Base-by-base conservation (phyloP, 2,113 vertebrate species). In the Spea bombifrons region DNA sequence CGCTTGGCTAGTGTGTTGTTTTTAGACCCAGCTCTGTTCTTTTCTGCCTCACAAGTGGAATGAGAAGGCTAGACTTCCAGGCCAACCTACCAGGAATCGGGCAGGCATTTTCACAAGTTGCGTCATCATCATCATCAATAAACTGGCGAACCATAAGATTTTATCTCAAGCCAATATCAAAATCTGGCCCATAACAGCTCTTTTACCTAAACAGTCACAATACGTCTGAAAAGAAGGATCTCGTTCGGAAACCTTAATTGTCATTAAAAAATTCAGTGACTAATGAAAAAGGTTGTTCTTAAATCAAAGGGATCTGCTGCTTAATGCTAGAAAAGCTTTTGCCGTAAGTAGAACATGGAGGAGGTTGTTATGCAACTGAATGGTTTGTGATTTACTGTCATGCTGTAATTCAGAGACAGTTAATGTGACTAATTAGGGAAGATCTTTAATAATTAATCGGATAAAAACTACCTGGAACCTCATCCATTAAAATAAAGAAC, bases 341-440 rank as follows among this genome's bases (percentile, higher is more conserved):
- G 8, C 61, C 16, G 61, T 13, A 64, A 16, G 16, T 13, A 64
- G 6, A 64, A 64, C 61, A 13, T n/a, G 15, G 59, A 61, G 59
- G 61, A 30, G 17, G 9, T 4, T 30, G 17, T 64, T 64, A 64
- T 17, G 61, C 13, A 64, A 64, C 61, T 64, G n/a, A 9, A 30
- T 64, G n/a, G 61, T 64, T 5, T 30, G n/a, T 64, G 61, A 64
- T 64, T 64, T 64, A 64, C 61, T 7, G 61, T 30, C 61, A 64
- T 30, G 5, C 61, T 17, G 61, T 64, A 64, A 64, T 64, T 64
- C n/a, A 64, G 17, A 30, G 61, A 6, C 61, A 5, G 61, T 64
- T 64, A 64, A 64, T 64, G 61, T 64, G 61, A 64, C 61, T 64
- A 64, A 64, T 64, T 64, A 64, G 5, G 61, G 30, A 64, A 64